phyloP scores from a whole-genome alignment of 2,797 vertebrate species.

The Arrhamphus sclerolepis region DNA sequence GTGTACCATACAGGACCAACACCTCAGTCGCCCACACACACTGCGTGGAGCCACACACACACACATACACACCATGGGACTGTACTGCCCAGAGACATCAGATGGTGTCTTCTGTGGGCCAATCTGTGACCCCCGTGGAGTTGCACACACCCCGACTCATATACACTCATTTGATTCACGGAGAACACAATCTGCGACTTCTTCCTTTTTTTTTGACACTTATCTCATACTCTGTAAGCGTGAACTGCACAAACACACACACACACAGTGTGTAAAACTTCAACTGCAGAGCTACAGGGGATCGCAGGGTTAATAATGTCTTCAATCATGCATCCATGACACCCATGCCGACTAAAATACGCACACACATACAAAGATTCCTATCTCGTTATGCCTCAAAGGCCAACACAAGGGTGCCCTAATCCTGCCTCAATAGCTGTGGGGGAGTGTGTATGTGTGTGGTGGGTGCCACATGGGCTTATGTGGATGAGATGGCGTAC shows the following conservation, averaged over 20 bases:
- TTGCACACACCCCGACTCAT: slow-evolving; percentile 16
- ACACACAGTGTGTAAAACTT: slow-evolving; percentile 44
- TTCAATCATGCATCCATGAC: slow-evolving; percentile 80
- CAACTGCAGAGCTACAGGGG: slow-evolving; percentile 65
- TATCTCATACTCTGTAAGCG: slow-evolving; percentile 46
- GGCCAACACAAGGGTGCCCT: slow-evolving; percentile 78
- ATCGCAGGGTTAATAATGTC: slow-evolving; percentile 80
- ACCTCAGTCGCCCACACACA: slow-evolving; percentile 52
- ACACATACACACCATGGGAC: slow-evolving; percentile 39
- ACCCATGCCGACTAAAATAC: slow-evolving; percentile 59
- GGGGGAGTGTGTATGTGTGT: slow-evolving; percentile 35
- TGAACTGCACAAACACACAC: slow-evolving; percentile 1
- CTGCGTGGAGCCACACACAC: slow-evolving; percentile 35
- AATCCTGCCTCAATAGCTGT: slow-evolving; percentile 79
- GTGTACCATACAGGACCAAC: slow-evolving; percentile 74
- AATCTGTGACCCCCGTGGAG: slow-evolving; percentile 63
- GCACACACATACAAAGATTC: slow-evolving; percentile 71
- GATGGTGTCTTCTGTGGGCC: slow-evolving; percentile 69
- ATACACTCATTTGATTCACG: slow-evolving; percentile 19
- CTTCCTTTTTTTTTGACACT: slow-evolving; percentile 45
- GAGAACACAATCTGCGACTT: slow-evolving; percentile 27
- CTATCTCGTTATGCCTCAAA: slow-evolving; percentile 78
- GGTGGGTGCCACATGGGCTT: slow-evolving; percentile 55
- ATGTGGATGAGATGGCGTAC: slow-evolving; percentile 54
- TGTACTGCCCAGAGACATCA: slow-evolving; percentile 64